Evolutionary conservation across 2,797 vertebrate species (phyloP).

Genomic region (Pelochelys cantorii): DNA sequence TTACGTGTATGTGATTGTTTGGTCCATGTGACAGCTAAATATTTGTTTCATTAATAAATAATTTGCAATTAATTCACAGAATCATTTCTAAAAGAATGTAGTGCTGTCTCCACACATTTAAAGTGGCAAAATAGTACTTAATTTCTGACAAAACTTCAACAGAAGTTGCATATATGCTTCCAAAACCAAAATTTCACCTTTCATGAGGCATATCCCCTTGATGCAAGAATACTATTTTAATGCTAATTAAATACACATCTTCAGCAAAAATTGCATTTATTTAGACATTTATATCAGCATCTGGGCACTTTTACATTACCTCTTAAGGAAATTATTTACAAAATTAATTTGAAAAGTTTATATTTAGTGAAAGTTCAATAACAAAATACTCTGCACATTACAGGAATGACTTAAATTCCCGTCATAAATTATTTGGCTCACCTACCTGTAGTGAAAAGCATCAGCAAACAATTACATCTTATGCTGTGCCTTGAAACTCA

Average conservation of each 20-base stretch:
- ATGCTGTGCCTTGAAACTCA: neutral
- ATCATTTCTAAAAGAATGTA: constrained; percentile 63
- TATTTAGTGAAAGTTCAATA: neutral
- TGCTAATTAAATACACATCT: neutral
- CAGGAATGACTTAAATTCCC: neutral
- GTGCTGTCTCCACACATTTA: constrained; percentile 61
- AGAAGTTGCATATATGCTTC: constrained; percentile 10
- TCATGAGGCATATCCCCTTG: fast-evolving
- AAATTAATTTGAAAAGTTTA: neutral
- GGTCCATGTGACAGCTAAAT: constrained; percentile 74
- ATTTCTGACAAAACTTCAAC: constrained; percentile 52
- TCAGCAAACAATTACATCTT: fast-evolving
- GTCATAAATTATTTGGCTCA: fast-evolving
- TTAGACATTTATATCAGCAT: neutral
- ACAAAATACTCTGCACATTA: neutral
- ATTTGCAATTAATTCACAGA: constrained; percentile 75
- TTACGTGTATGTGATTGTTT: constrained; percentile 54
- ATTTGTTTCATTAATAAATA: constrained; percentile 80
- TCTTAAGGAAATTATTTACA: neutral
- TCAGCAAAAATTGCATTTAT: neutral
- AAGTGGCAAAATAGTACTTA: constrained; percentile 50
- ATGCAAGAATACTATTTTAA: neutral
- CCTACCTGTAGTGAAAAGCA: neutral
- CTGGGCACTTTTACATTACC: neutral
- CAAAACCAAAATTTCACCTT: constrained; percentile 3